These are phyloP conservation scores for Machimus rusticus DNA, from an alignment of 2,888 invertebrate genomes.

Conservation along the genomic window DNA sequence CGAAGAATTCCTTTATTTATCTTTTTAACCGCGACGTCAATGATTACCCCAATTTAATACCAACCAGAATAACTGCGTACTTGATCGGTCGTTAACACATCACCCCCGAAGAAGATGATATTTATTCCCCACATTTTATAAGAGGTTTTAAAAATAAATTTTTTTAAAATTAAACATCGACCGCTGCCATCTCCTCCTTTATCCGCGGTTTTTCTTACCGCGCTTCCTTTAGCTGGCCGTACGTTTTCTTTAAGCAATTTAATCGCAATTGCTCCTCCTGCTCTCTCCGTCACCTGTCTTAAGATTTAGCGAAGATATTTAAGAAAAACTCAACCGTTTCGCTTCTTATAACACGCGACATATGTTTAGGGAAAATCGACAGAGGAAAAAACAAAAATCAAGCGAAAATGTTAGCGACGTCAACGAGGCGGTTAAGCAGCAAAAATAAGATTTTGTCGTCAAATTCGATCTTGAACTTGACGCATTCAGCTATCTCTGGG, in stretches of 20 bases:
- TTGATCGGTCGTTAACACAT: constrained; percentile 30
- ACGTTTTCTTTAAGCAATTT: neutral
- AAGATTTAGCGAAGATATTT: neutral
- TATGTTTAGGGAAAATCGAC: neutral
- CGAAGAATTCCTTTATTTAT: neutral
- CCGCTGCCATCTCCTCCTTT: neutral
- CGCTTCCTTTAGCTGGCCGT: neutral
- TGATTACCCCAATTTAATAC: neutral
- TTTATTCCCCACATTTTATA: constrained; percentile 1
- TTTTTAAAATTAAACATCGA: constrained; percentile 21
- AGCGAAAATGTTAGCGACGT: neutral
- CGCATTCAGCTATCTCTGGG: constrained; percentile 10
- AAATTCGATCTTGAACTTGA: constrained; percentile 46
- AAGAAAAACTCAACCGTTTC: neutral
- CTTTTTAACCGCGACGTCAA: neutral
- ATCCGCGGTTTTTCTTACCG: neutral
- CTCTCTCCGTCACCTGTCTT: neutral
- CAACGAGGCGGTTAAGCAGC: neutral
- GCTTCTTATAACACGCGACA: neutral
- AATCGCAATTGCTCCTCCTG: neutral
- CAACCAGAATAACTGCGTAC: constrained; percentile 15
- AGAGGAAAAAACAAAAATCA: neutral
- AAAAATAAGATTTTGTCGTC: constrained; percentile 46
- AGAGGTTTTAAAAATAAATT: neutral
- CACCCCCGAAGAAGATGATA: constrained; percentile 1